These are phyloP conservation scores for Ophiodon elongatus DNA, from an alignment of 2,113 vertebrate species.

Conservation along the genomic window DNA sequence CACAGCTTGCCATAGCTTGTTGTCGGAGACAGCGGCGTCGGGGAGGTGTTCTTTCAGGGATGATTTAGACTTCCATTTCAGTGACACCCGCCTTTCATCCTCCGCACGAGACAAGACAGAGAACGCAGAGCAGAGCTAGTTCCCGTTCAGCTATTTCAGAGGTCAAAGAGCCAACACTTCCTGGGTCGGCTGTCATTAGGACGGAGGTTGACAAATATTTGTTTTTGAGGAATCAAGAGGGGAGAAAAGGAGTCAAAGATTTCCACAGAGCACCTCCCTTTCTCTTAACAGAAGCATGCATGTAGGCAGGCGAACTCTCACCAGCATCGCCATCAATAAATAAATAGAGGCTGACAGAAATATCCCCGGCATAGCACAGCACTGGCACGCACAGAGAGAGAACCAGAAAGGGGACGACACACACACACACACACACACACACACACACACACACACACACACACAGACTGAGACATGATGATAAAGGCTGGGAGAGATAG, in stretches of 20 bases:
- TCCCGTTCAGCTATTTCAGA: slow-evolving; percentile 26
- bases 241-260: slow-evolving; percentile 37
- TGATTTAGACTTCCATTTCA: slow-evolving; percentile 68
- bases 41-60: slow-evolving; percentile 53
- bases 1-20: slow-evolving; percentile 45
- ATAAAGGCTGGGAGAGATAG: slow-evolving; percentile 60
- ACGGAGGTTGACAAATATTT: slow-evolving; percentile 67
- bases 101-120: slow-evolving; percentile 45
- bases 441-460: slow-evolving; percentile 31
- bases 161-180: slow-evolving; percentile 68
- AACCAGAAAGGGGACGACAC: slow-evolving; percentile 51
- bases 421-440: slow-evolving; percentile 27
- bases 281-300: slow-evolving; percentile 60
- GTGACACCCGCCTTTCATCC: slow-evolving; percentile 62
- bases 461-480: slow-evolving; percentile 40
- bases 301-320: slow-evolving; percentile 76
- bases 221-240: slow-evolving; percentile 42
- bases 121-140: slow-evolving; percentile 4
- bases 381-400: slow-evolving; percentile 64
- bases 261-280: slow-evolving; percentile 58
- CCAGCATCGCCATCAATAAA: slow-evolving; percentile 81
- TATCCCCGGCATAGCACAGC: slow-evolving; percentile 75
- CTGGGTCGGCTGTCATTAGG: slow-evolving; percentile 56
- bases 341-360: slow-evolving; percentile 83
- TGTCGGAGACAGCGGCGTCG: slow-evolving; percentile 47